phyloP scores from a whole-genome alignment of 2,113 vertebrate genomes.

The Saimiri boliviensis region DNA sequence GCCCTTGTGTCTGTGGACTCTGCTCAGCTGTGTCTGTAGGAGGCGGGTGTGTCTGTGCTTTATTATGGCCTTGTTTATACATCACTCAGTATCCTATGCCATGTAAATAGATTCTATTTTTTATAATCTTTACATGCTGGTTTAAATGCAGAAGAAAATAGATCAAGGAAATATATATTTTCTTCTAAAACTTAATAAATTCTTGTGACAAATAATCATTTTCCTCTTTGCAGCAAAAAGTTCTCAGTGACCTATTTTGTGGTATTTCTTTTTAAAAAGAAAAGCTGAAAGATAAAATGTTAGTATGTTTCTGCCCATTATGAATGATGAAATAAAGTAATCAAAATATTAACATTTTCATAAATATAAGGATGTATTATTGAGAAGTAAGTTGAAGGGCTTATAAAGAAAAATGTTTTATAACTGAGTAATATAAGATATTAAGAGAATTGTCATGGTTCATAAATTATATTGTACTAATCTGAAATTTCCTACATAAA shows the following conservation, averaged over 20 bases:
- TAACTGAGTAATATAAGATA: slow-evolving; percentile 71
- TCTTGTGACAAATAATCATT: slow-evolving; percentile 75
- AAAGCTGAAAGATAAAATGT: slow-evolving; percentile 65
- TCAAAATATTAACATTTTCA: slow-evolving; percentile 80
- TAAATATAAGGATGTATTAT: slow-evolving; percentile 80
- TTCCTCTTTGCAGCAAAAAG: slow-evolving; percentile 81
- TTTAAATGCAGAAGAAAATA: slow-evolving; percentile 82
- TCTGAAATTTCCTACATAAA: slow-evolving; percentile 64
- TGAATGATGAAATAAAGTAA: slow-evolving; percentile 72
- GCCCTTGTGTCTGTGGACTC: slow-evolving; percentile 58
- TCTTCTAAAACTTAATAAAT: slow-evolving; percentile 82
- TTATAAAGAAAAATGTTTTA: slow-evolving; percentile 64
- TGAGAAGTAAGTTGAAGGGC: slow-evolving; percentile 66
- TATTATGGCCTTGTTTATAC: slow-evolving; percentile 83
- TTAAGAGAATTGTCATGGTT: slow-evolving; percentile 63
- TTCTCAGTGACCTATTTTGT: slow-evolving; percentile 81
- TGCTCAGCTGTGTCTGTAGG: slow-evolving; percentile 34
- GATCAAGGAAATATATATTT: slow-evolving; percentile 81
- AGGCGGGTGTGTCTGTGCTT: slow-evolving; percentile 60
- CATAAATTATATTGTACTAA: slow-evolving; percentile 64
- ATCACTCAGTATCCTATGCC: slow-evolving; percentile 76
- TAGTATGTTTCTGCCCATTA: slow-evolving; percentile 73
- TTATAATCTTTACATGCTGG: slow-evolving; percentile 81
- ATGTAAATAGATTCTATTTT: slow-evolving; percentile 91
- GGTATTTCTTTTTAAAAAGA: slow-evolving; percentile 72